Evolutionary conservation across 2,888 invertebrate species (phyloP), one percentile per base, ranked within the genome.

Genomic region (Volucella bombylans): DNA sequence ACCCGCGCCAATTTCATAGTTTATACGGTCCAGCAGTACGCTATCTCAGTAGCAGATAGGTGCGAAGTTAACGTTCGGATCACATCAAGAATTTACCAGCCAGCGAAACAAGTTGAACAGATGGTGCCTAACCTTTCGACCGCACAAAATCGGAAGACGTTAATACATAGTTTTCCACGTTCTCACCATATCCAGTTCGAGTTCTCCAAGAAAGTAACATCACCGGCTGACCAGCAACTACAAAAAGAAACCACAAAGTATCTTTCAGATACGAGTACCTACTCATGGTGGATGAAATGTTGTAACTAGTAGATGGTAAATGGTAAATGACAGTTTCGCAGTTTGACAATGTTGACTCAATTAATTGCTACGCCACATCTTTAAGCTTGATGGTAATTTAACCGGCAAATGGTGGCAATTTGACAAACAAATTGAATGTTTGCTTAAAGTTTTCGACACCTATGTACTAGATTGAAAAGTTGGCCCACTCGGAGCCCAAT

Each of bases 331-430:
- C 31, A 31, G 31, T 31, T 31, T 4, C 68, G 78, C 73, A 78
- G 68, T 64, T 73, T 69, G 68, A 69, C 69, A 79, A 71, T 80
- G 65, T 83, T 83, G 74, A 74, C 69, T 61, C 74, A 80, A 80
- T 83, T 65, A 69, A 80, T 83, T 83, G 61, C 64, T 74, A 83
- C 65, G 52, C 31, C 6, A 31, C 31, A 31, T 31, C 31, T 59
- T 47, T 61, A 49, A 54, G 31, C 31, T 31, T 31, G 31, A 31
- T 6, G 64, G 55, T 80, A 83, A 80, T 83, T 80, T 79, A 68
- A 69, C 73, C 64, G 69, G 15, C 52, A 83, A 79, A 74, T 83
- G 73, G 64, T 69, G 68, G 67, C 61, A 82, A 68, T 78, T 52
- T 61, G 59, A n/a, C n/a, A n/a, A n/a, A 12, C 54, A 64, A 52